Evolutionary conservation across 2,797 vertebrate genomes (phyloP), one percentile per base, ranked within the genome.

Genomic region (Margarornis squamiger): DNA sequence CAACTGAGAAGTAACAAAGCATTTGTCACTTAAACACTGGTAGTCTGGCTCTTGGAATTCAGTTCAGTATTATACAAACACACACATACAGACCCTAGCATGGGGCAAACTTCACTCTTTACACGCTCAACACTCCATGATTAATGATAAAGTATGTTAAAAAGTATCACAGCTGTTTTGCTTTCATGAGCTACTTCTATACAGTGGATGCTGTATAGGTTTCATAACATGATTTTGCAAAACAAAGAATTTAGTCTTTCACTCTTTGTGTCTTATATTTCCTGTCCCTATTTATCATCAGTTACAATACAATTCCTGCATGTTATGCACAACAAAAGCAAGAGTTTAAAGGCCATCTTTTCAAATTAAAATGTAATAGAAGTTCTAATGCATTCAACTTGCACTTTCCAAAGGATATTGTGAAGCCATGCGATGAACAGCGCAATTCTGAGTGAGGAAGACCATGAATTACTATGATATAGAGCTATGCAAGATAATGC

Each of bases 311-410:
- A 70, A 78, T 71, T 88, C 36, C 58, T 84, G 32, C 59, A 73
- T 5, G 46, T 38, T 78, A 86, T 12, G 29, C 46, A 46, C 63
- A 93, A 84, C n/a, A 83, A 94, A 92, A 90, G 27, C 32, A 74
- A 76, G 62, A 19, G 24, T 52, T 86, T 72, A 76, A 84, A 91
- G 82, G 41, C 39, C 80, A 95, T 23, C 61, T 89, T 58, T 95
- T 67, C 48, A 93, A 95, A 95, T 85, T 82, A 92, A 94, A 91
- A 92, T 73, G 55, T 21, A 94, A 78, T 78, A 68, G 49, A 88
- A 91, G 14, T 71, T 86, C 34, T 61, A 87, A 79, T 19, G 22
- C n/a, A 76, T 77, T 91, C 49, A 65, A 59, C 6, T 76, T 67
- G 34, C 74, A 71, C 34, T 29, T 93, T 74, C 74, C 67, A 79